These are phyloP conservation scores for Calyptommatus sinebrachiatus DNA, from an alignment of 2,113 vertebrate genomes.

Conservation along the genomic window DNA sequence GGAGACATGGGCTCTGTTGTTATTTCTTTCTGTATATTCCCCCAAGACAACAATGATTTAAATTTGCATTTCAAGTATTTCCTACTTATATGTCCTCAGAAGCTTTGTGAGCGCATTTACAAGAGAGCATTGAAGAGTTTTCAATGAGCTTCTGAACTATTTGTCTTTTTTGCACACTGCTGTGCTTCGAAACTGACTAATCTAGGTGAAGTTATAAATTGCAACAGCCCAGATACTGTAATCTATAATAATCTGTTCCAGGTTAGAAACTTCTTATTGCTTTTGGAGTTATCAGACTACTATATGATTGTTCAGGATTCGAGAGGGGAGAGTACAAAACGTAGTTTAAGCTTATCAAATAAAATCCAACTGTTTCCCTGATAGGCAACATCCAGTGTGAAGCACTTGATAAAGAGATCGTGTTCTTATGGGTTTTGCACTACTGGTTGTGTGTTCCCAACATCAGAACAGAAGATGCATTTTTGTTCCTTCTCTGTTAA, in stretches of 20 bases:
- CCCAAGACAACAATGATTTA: not conserved
- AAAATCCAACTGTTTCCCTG: not conserved
- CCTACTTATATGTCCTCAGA: not conserved
- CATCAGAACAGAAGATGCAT: constrained; percentile 15
- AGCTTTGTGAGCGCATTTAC: not conserved
- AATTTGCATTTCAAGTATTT: not conserved
- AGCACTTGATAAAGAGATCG: not conserved
- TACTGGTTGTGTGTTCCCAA: not conserved
- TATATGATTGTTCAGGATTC: not conserved
- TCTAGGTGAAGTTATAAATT: not conserved
- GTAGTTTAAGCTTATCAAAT: not conserved
- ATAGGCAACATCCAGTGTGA: not conserved
- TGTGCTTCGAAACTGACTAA: not conserved
- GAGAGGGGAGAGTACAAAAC: rapidly evolving
- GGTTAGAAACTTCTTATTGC: not conserved
- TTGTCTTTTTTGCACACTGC: not conserved
- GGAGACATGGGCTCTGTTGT: no score
- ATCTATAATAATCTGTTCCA: constrained; percentile 16
- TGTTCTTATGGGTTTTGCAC: not conserved
- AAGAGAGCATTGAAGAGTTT: not conserved
- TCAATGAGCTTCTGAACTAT: not conserved
- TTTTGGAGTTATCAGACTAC: not conserved
- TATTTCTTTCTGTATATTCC: not conserved
- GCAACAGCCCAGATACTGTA: not conserved
- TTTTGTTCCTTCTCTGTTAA: rapidly evolving